These are phyloP conservation scores for Uropetala carovei DNA, from an alignment of 2,888 invertebrate species.

Conservation along the genomic window DNA sequence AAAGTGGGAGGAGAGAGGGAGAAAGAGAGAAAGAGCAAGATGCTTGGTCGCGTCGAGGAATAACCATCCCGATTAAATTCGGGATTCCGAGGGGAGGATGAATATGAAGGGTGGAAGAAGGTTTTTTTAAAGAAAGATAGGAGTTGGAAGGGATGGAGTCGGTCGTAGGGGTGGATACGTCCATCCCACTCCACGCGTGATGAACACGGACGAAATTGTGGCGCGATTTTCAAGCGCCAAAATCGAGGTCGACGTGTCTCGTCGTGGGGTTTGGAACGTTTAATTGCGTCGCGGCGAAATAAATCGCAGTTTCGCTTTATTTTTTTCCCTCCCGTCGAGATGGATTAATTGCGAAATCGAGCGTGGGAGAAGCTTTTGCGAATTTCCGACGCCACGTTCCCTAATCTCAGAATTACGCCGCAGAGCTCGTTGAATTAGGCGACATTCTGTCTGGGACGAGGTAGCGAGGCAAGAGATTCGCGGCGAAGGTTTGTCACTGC, in stretches of 20 bases:
- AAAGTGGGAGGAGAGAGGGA: too few species aligned
- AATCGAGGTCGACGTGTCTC: conserved; percentile 17
- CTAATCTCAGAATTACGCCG: not conserved
- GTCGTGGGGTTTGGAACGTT: not conserved
- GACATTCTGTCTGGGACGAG: not conserved
- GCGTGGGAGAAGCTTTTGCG: not conserved
- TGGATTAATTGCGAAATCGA: conserved; percentile 1
- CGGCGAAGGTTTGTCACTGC: too few species aligned
- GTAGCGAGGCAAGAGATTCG: not conserved
- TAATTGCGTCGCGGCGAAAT: conserved; percentile 5
- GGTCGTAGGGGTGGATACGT: not conserved
- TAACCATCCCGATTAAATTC: not conserved
- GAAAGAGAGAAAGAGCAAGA: not conserved
- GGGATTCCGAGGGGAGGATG: not conserved
- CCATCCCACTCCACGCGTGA: too few species aligned
- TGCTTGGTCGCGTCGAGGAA: not conserved
- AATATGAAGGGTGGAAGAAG: too few species aligned
- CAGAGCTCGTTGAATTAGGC: not conserved
- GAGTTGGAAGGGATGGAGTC: not conserved
- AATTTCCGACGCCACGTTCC: not conserved
- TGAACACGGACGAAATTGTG: not conserved
- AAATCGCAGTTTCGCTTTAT: not conserved
- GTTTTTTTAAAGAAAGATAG: too few species aligned
- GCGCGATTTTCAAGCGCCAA: conserved; percentile 29
- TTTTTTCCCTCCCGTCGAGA: not conserved